phyloP scores from a whole-genome alignment of 2,888 invertebrate species.

The Caenorhabditis afra region DNA sequence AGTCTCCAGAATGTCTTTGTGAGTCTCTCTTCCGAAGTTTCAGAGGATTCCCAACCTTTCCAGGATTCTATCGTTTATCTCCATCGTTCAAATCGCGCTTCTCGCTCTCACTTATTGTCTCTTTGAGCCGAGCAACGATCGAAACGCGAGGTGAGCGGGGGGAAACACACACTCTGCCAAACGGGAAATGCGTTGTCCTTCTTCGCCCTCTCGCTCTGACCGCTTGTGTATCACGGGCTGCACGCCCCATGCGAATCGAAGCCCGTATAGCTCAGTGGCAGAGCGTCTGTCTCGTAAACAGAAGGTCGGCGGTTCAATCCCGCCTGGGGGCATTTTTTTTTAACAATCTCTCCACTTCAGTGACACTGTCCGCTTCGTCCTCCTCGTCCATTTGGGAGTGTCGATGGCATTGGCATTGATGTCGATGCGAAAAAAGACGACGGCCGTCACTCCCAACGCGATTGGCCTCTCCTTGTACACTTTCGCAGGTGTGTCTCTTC shows the following conservation, averaged over 20 bases:
- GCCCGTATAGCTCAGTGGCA: slow-evolving; percentile 72
- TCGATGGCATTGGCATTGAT: slow-evolving; percentile 16
- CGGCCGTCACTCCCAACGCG: slow-evolving; percentile 28
- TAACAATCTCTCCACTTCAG: slow-evolving; percentile 5
- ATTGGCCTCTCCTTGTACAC: slow-evolving; percentile 45
- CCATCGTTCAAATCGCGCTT: slow-evolving; percentile 17
- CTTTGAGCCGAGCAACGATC: slow-evolving; percentile 1
- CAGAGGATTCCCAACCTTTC: neutral
- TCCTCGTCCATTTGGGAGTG: slow-evolving; percentile 25
- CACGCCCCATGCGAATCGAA: neutral
- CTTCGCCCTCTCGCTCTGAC: neutral
- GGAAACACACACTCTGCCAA: neutral
- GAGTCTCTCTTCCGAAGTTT: neutral
- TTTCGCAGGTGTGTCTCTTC: slow-evolving; percentile 27
- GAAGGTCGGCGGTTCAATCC: slow-evolving; percentile 72
- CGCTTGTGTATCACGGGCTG: neutral
- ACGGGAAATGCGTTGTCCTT: neutral
- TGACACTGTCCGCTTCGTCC: slow-evolving; percentile 24
- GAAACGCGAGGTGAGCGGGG: slow-evolving; percentile 21
- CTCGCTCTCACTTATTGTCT: slow-evolving; percentile 3
- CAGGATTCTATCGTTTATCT: slow-evolving; percentile 20
- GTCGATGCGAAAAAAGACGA: slow-evolving; percentile 22
- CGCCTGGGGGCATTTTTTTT: slow-evolving; percentile 58
- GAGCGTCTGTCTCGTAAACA: slow-evolving; percentile 75
- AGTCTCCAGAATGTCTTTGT: slow-evolving; percentile 12